phyloP scores from a whole-genome alignment of 92 coral and sea anemone genomes.

The Zoanthus sociatus region DNA sequence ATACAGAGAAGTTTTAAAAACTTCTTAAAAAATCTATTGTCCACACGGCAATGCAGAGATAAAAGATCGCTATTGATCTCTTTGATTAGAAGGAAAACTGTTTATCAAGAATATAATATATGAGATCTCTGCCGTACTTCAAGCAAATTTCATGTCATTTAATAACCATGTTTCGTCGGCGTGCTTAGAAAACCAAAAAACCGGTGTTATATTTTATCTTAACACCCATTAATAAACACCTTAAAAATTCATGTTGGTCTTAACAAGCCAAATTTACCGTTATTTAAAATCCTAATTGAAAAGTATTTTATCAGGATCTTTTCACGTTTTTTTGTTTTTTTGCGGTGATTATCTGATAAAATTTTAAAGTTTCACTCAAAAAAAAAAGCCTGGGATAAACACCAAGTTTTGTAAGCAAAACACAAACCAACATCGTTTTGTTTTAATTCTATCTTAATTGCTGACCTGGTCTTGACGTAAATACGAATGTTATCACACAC shows the following conservation, averaged over 20 bases:
- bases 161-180: not conserved
- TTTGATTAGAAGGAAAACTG: no score
- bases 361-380: not conserved
- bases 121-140: not conserved
- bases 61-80: no score
- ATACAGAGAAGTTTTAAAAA: not conserved
- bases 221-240: not conserved
- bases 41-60: no score
- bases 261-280: not conserved
- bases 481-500: slow-evolving; percentile 3
- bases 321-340: not conserved
- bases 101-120: not conserved
- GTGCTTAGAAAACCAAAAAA: not conserved
- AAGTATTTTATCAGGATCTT: not conserved
- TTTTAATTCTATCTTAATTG: slow-evolving; percentile 9
- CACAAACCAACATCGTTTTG: not conserved
- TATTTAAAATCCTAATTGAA: not conserved
- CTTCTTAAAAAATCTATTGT: not conserved
- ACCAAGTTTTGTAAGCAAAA: not conserved
- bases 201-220: not conserved
- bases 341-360: not conserved
- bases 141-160: not conserved
- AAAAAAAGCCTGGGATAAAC: not conserved
- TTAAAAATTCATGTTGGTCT: slow-evolving; percentile 30
- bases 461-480: not conserved